A percentile compares a stretch with the other conserved stretches of the same genome.
Evolutionary conservation across 2,113 vertebrate genomes (phyloP).

Genomic region (Phainopepla nitens): DNA sequence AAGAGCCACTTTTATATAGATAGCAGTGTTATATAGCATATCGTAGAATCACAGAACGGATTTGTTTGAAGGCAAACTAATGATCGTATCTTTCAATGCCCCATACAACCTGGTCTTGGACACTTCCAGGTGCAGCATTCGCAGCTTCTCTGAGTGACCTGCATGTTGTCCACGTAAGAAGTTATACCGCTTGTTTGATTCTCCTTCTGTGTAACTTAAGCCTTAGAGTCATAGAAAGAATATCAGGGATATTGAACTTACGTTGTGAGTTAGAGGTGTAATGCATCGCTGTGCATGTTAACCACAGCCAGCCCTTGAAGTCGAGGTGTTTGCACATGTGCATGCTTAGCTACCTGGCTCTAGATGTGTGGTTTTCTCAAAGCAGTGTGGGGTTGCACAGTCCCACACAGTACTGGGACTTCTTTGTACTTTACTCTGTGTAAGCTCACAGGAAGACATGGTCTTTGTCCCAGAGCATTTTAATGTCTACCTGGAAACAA

Average conservation of each 20-base stretch:
- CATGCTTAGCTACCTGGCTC: background rate
- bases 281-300: background rate
- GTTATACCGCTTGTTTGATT: background rate
- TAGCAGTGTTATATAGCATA: background rate
- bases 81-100: background rate
- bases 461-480: slow-evolving; percentile 32
- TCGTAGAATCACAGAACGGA: background rate
- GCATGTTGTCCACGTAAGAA: background rate
- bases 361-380: background rate
- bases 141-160: background rate
- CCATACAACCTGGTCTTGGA: background rate
- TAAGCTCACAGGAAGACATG: slow-evolving; percentile 42
- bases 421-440: background rate
- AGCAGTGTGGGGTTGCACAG: background rate
- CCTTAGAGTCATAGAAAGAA: background rate
- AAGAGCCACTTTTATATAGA: background rate
- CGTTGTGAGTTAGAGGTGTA: background rate
- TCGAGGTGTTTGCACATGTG: background rate
- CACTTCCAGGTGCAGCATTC: background rate
- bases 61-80: background rate
- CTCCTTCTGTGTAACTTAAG: background rate
- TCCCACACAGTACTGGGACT: accelerated
- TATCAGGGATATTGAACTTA: background rate
- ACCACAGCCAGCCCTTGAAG: background rate
- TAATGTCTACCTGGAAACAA: slow-evolving; percentile 44